These are phyloP conservation scores for Azorinus chamasolen DNA, from an alignment of 2,888 invertebrate species.

Conservation along the genomic window DNA sequence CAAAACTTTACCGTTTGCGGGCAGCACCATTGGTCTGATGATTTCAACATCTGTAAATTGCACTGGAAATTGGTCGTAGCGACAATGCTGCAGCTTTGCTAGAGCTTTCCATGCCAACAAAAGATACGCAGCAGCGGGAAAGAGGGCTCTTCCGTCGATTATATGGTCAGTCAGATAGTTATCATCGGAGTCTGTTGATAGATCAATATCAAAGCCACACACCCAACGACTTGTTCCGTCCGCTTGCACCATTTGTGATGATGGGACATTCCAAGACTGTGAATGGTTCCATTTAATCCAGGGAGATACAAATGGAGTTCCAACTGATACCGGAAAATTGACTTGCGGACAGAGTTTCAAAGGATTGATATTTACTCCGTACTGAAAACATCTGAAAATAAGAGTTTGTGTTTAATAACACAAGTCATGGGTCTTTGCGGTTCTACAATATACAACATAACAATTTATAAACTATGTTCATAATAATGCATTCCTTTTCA, in stretches of 20 bases:
- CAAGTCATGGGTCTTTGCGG: too few relatives aligned
- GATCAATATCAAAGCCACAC: too few relatives aligned
- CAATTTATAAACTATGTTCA: too few relatives aligned
- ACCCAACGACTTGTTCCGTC: too few relatives aligned
- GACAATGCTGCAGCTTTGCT: conserved; percentile 82
- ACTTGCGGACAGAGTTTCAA: conserved; percentile 91
- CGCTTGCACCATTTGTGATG: conserved; percentile 70
- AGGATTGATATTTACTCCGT: conserved; percentile 93
- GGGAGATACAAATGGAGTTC: conserved; percentile 94
- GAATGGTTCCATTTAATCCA: conserved; percentile 95
- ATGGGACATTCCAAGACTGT: conserved; percentile 91
- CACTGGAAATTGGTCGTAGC: conserved; percentile 92
- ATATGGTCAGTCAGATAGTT: conserved; percentile 89
- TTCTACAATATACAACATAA: too few relatives aligned
- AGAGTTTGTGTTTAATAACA: too few relatives aligned
- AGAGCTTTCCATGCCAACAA: conserved; percentile 88
- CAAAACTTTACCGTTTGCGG: conserved; percentile 93
- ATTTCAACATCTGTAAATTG: conserved; percentile 96
- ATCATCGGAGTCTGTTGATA: too few relatives aligned
- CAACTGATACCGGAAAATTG: conserved; percentile 93
- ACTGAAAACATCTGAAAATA: conserved; percentile 90
- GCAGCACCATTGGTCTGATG: conserved; percentile 96
- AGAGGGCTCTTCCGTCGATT: conserved; percentile 95
- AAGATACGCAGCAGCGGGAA: conserved; percentile 92
- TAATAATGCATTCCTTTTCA: too few relatives aligned